phyloP scores from a whole-genome alignment of 53 echinoderm and acorn worm species.

The Holothuria leucospilota region DNA sequence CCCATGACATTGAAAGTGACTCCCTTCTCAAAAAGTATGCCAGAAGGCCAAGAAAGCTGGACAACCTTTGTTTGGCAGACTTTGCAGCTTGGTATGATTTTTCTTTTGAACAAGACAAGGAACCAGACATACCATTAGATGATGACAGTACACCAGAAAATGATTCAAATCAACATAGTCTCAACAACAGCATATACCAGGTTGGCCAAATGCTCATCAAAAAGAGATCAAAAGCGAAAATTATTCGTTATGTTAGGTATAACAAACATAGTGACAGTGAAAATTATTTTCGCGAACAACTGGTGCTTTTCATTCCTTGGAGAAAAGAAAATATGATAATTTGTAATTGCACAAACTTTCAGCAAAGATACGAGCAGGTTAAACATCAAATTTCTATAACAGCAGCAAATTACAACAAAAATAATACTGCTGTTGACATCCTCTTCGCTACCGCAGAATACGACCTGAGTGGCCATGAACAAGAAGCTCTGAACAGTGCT shows the following conservation, averaged over 20 bases:
- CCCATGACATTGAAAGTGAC: background rate
- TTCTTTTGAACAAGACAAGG: background rate
- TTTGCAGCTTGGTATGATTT: background rate
- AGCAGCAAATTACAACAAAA: too few species aligned
- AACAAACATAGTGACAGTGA: background rate
- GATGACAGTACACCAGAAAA: background rate
- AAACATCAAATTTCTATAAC: too few species aligned
- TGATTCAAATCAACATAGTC: too few species aligned
- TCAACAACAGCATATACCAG: too few species aligned
- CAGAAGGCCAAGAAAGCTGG: background rate
- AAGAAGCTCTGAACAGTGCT: too few species aligned
- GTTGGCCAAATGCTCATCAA: background rate
- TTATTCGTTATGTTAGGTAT: background rate
- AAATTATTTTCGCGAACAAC: constrained; percentile 19
- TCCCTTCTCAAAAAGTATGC: background rate
- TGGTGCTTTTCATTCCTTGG: constrained; percentile 14
- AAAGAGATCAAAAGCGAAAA: background rate
- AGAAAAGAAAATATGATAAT: background rate
- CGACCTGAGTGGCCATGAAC: too few species aligned
- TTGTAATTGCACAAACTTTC: background rate
- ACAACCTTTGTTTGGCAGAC: background rate
- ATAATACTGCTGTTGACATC: too few species aligned
- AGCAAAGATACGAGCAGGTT: too few species aligned
- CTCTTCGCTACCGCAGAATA: too few species aligned
- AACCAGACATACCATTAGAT: background rate